A percentile compares a stretch with the other conserved stretches of the same genome.
Conservation (phyloP, 2,113 vertebrate species). For the Gulo gulo region DNA sequence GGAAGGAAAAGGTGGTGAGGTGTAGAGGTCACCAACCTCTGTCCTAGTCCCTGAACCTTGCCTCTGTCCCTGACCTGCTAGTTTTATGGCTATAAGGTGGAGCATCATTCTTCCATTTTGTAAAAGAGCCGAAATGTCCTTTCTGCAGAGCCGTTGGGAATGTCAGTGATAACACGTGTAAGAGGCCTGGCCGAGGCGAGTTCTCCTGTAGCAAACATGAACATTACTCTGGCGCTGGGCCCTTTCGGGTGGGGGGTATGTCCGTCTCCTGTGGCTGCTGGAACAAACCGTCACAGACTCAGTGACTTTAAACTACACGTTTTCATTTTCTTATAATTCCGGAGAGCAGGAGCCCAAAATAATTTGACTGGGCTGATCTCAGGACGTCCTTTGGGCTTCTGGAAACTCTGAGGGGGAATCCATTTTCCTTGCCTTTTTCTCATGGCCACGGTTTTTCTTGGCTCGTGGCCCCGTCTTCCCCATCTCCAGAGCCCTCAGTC, state of each 20-base stretch:
- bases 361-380: not conserved
- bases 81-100: not conserved
- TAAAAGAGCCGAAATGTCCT: not conserved
- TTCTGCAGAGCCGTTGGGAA: not conserved
- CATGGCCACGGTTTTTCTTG: no score
- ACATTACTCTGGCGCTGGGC: rapidly evolving
- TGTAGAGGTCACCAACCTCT: not conserved
- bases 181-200: not conserved
- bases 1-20: not conserved
- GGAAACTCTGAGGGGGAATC: not conserved
- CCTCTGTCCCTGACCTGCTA: not conserved
- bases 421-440: no score
- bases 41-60: not conserved
- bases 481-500: not conserved
- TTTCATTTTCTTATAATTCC: not conserved
- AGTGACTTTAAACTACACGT: not conserved
- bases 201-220: not conserved
- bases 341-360: not conserved
- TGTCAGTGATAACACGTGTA: not conserved
- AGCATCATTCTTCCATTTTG: no score
- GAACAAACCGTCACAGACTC: not conserved
- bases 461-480: not conserved
- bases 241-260: not conserved
- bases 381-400: not conserved
- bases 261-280: not conserved